A percentile compares a stretch with the other conserved stretches of the same genome.
Evolutionary conservation across 2,888 invertebrate species (phyloP).

Genomic region (Orthosia incerta): DNA sequence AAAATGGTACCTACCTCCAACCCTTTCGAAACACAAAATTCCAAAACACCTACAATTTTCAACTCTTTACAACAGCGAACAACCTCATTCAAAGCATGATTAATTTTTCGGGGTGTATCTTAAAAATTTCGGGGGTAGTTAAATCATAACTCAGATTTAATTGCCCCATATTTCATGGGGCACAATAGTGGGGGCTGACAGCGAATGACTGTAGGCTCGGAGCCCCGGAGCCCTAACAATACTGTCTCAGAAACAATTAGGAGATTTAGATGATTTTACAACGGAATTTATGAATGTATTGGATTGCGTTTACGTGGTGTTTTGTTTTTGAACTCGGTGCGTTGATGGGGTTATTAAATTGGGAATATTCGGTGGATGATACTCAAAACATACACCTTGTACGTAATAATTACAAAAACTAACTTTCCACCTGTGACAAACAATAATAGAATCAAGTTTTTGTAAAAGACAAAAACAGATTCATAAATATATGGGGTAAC

Average conservation of each 20-base stretch:
- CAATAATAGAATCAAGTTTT: no score
- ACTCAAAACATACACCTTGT: no score
- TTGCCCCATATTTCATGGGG: constrained; percentile 73
- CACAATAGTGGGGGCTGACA: constrained; percentile 71
- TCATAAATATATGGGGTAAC: no score
- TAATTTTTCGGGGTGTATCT: constrained; percentile 66
- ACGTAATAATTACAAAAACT: no score
- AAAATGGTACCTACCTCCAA: constrained; percentile 7
- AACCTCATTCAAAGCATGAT: constrained; percentile 61
- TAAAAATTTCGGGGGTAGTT: constrained; percentile 70
- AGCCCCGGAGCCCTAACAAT: constrained; percentile 65
- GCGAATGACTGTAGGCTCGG: constrained; percentile 64
- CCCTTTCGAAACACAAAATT: constrained; percentile 34
- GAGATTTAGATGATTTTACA: constrained; percentile 79
- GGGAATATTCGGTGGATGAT: not conserved
- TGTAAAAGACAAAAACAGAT: no score
- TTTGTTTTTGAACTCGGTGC: constrained; percentile 48
- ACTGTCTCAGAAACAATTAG: constrained; percentile 78
- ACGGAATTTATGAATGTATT: constrained; percentile 63
- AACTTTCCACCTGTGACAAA: no score
- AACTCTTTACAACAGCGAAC: constrained; percentile 44
- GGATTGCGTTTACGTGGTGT: constrained; percentile 44
- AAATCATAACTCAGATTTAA: constrained; percentile 76
- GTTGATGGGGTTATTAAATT: constrained; percentile 13
- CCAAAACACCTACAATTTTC: constrained; percentile 45